Evolutionary conservation across 1,140 invertebrate genomes (phyloP).

Genomic region (Megalonaias nervosa): DNA sequence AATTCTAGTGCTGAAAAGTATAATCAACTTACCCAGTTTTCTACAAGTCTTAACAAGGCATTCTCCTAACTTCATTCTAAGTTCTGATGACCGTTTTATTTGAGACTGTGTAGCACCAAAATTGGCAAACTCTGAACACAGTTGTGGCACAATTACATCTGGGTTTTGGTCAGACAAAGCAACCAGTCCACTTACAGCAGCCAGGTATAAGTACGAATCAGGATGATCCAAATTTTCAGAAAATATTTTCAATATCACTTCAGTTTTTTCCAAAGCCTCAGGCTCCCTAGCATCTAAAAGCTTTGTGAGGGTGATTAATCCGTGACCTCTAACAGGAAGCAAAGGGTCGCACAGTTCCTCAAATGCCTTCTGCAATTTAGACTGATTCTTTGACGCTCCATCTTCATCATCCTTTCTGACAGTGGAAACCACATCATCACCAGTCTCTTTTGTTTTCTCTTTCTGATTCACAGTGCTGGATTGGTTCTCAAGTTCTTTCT

Average conservation of each 20-base stretch:
- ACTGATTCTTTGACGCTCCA: too few relatives aligned
- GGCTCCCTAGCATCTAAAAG: slow-evolving; percentile 80
- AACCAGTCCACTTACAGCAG: slow-evolving; percentile 83
- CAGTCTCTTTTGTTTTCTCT: too few relatives aligned
- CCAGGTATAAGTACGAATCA: slow-evolving; percentile 89
- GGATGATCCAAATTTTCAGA: slow-evolving; percentile 81
- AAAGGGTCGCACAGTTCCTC: slow-evolving; percentile 80
- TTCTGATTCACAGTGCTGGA: too few relatives aligned
- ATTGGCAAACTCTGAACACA: slow-evolving; percentile 78
- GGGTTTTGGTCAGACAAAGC: slow-evolving; percentile 78
- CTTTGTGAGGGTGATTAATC: slow-evolving; percentile 81
- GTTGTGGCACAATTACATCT: slow-evolving; percentile 78
- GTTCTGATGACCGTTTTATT: slow-evolving; percentile 70
- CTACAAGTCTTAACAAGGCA: slow-evolving; percentile 82
- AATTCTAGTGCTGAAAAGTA: background rate
- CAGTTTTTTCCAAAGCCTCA: slow-evolving; percentile 78
- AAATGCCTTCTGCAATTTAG: slow-evolving; percentile 71
- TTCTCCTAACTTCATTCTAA: slow-evolving; percentile 86
- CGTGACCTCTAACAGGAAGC: slow-evolving; percentile 86
- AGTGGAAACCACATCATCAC: too few relatives aligned
- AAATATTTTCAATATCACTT: slow-evolving; percentile 78
- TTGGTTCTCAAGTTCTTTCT: too few relatives aligned
- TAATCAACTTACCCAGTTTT: slow-evolving; percentile 77
- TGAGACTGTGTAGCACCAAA: slow-evolving; percentile 34
- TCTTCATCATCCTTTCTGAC: too few relatives aligned